Base-by-base conservation (phyloP, 2,797 vertebrate species). In the Hapalemur alaotrensis region DNA sequence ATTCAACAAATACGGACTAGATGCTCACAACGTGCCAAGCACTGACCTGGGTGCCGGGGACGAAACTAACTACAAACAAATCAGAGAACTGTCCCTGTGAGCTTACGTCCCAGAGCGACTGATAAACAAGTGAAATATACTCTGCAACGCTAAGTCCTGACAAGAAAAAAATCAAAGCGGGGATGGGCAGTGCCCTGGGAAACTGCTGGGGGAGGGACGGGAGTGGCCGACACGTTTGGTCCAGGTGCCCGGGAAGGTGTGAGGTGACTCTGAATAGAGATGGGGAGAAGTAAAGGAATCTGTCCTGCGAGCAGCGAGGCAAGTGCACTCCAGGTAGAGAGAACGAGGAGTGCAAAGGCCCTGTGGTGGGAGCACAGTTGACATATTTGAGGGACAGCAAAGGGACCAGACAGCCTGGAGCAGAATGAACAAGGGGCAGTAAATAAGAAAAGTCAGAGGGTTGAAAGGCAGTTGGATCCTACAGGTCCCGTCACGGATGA, bases 1-100 rank as follows among this genome's bases (percentile, higher is more conserved):
- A 72, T 75, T 95, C 79, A 76, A 78, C 59, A 95, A 95, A 22
- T 20, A 85, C 3, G 41, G 43, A 70, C 48, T 63, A 65, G 76
- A 35, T 67, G 18, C 32, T 93, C 59, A 73, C 15, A 84, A 54
- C n/a, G 4, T 86, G 32, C 32, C 75, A 89, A 72, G n/a, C 8
- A 59, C 69, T 82, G 22, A 73, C 59, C 30, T 50, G 70, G 2
- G 13, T 67, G 41, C 30, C 46, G 30, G 23, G 35, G 81, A 82
- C 48, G 90, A 78, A 95, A 90, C 14, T 59, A 81, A 30, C 35
- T 32, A 50, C 7, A 63, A 67, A 25, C 15, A 89, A 48, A 80
- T 72, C 23, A 59, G 41, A 95, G 46, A 92, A 72, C 30, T 46
- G 13, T 10, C 32, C 10, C 63, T 80, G 43, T 79, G 70, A 83